Evolutionary conservation across 64 coral and sea anemone species (phyloP).

Genomic region (Pocillopora damicornis): DNA sequence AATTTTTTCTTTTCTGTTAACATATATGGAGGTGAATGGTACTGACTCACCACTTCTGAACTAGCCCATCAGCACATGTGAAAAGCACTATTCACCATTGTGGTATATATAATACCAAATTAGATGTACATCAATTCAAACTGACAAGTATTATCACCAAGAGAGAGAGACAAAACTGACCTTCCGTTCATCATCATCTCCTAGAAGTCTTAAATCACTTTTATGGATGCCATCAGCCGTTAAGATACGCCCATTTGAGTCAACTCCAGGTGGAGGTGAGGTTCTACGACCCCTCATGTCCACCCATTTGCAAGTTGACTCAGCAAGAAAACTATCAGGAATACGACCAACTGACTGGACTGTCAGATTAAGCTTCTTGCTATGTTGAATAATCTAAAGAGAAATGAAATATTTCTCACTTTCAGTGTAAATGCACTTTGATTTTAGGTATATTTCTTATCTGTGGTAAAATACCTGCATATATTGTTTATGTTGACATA

Average conservation of each 20-base stretch:
- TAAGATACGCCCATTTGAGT: constrained; percentile 55
- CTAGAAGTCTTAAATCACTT: constrained; percentile 94
- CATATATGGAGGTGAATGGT: too few relatives aligned
- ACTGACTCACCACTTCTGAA: too few relatives aligned
- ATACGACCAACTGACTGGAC: constrained; percentile 88
- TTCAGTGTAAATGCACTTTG: neutral
- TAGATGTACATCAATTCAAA: too few relatives aligned
- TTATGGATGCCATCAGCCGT: constrained; percentile 71
- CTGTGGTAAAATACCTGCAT: neutral
- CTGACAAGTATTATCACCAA: too few relatives aligned
- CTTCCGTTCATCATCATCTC: constrained; percentile 99
- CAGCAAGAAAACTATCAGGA: constrained; percentile 84
- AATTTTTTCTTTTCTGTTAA: too few relatives aligned
- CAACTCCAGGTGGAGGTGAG: constrained; percentile 71
- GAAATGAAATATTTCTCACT: neutral
- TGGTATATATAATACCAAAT: too few relatives aligned
- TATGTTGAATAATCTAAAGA: constrained; percentile 75
- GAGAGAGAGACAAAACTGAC: constrained; percentile 1
- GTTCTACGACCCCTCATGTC: constrained; percentile 67
- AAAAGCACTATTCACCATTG: too few relatives aligned
- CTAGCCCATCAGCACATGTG: too few relatives aligned
- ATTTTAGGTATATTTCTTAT: too few relatives aligned
- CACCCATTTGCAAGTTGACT: constrained; percentile 89
- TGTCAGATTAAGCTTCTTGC: constrained; percentile 73
- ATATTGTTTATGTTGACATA: too few relatives aligned